Percentiles rank a stretch among this genome's conserved stretches.
phyloP scores from a whole-genome alignment of 2,113 vertebrate genomes.

The cattle (Bos taurus) region DNA sequence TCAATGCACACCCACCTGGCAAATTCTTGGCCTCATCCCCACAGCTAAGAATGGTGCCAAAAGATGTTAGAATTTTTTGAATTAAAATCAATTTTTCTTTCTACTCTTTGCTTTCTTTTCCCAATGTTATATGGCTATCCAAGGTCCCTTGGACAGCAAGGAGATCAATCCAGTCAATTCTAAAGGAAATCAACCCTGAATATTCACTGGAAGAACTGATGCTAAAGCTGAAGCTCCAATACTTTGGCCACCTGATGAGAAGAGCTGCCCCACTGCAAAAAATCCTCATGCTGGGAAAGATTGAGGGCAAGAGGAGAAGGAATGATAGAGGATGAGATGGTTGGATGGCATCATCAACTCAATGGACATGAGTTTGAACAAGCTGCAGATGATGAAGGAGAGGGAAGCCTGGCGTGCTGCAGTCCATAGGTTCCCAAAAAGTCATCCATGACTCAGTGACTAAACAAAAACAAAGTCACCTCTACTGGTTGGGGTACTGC shows the following conservation, averaged over 20 bases:
- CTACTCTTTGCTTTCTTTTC: neutral
- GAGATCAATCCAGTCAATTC: neutral
- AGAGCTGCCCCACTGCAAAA: neutral
- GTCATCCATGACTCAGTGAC: neutral
- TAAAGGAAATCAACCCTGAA: neutral
- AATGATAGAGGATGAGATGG: neutral
- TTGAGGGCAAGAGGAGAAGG: neutral
- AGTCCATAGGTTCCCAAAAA: neutral
- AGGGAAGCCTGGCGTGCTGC: neutral
- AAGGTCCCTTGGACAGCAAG: neutral
- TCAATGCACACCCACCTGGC: neutral
- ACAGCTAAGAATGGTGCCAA: neutral
- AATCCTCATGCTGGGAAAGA: neutral
- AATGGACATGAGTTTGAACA: neutral
- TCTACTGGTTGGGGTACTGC: neutral
- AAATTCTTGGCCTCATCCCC: neutral
- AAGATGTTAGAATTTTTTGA: neutral
- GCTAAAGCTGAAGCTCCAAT: neutral
- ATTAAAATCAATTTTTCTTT: conserved; percentile 20
- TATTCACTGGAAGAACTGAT: neutral
- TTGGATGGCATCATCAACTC: neutral
- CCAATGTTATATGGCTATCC: neutral
- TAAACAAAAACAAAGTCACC: neutral
- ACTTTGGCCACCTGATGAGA: neutral
- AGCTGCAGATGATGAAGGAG: neutral